These are phyloP conservation scores for Blastobasis adustella DNA, from an alignment of 2,888 invertebrate genomes.

Conservation along the genomic window DNA sequence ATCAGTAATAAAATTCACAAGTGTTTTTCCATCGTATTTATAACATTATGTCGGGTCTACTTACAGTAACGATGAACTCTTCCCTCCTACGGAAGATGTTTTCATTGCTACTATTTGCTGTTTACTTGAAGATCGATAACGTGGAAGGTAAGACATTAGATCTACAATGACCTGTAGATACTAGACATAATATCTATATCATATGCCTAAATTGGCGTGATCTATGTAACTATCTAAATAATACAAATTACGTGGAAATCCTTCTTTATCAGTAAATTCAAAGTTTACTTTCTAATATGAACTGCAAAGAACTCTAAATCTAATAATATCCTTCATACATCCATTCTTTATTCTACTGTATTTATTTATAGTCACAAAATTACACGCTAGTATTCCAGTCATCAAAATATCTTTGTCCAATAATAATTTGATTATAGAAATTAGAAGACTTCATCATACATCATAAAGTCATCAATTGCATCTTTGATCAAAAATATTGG, in stretches of 20 bases:
- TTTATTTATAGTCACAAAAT: background rate
- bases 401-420: slow-evolving; percentile 11
- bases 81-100: slow-evolving; percentile 48
- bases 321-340: background rate
- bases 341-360: background rate
- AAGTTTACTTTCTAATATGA: background rate
- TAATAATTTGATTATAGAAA: slow-evolving; percentile 1
- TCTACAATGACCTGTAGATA: background rate
- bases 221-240: background rate
- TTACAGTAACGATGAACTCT: slow-evolving; percentile 40
- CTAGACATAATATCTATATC: background rate
- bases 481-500: background rate
- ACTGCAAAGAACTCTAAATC: background rate
- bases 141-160: slow-evolving; percentile 46
- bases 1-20: too few relatives aligned
- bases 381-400: background rate
- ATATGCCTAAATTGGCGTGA: background rate
- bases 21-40: too few relatives aligned
- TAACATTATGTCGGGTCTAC: too few relatives aligned
- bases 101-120: slow-evolving; percentile 41
- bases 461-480: background rate
- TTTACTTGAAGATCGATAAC: slow-evolving; percentile 37
- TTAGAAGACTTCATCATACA: background rate
- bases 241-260: background rate
- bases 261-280: background rate